These are phyloP conservation scores for Stigmatopora nigra DNA, from an alignment of 2,113 vertebrate species.

Conservation along the genomic window DNA sequence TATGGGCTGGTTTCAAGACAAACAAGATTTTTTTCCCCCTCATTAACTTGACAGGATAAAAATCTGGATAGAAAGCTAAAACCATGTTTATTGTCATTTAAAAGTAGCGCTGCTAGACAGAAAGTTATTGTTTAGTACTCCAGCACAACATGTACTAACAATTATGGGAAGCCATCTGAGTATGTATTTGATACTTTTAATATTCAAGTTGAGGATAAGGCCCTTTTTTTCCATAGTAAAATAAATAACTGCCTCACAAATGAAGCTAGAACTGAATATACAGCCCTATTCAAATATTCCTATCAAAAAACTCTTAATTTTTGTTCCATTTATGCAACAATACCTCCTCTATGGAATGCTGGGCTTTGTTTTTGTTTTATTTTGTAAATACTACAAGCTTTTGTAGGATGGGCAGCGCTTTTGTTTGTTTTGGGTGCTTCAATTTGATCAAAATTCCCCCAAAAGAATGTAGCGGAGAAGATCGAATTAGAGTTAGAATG, in stretches of 20 bases:
- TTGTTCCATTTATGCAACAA: conserved; percentile 19
- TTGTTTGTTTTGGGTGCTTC: conserved; percentile 39
- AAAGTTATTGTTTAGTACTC: conserved; percentile 38
- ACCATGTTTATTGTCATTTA: conserved; percentile 29
- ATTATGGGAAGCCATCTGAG: not conserved
- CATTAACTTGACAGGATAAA: conserved; percentile 24
- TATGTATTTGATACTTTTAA: not conserved
- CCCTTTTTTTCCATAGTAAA: not conserved
- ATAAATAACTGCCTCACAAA: not conserved
- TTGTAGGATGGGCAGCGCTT: conserved; percentile 28
- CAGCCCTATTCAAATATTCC: not conserved
- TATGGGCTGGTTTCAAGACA: conserved; percentile 13
- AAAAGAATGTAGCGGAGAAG: conserved; percentile 15
- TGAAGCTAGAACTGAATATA: too few species aligned
- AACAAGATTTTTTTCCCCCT: conserved; percentile 12
- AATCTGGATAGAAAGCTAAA: conserved; percentile 38
- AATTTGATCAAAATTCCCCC: conserved; percentile 23
- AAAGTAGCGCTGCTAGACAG: conserved; percentile 33
- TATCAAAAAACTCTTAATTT: not conserved
- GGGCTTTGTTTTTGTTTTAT: conserved; percentile 28
- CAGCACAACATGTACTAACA: conserved; percentile 27
- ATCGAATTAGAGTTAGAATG: conserved; percentile 53
- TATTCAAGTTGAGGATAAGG: not conserved
- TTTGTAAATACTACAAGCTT: conserved; percentile 29
- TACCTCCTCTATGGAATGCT: conserved; percentile 49